These are phyloP conservation scores for Crypturellus undulatus DNA, from an alignment of 2,113 vertebrate species.

Conservation along the genomic window DNA sequence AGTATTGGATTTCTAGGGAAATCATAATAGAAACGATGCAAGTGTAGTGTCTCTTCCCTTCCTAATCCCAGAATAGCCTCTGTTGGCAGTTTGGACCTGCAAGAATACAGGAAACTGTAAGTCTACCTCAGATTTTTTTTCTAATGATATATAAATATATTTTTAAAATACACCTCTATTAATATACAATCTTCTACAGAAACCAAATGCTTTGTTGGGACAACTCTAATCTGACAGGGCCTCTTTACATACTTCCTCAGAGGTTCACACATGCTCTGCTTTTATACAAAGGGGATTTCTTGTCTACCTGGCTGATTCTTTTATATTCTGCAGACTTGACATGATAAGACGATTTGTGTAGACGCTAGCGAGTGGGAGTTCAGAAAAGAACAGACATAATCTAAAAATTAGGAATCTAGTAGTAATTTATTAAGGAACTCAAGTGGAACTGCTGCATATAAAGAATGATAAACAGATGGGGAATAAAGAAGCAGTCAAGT, in stretches of 20 bases:
- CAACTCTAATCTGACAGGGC: constrained; percentile 5
- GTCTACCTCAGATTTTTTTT: neutral
- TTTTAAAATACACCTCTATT: neutral
- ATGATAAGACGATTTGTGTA: constrained; percentile 38
- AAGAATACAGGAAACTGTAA: neutral
- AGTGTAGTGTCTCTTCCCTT: neutral
- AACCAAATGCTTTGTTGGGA: neutral
- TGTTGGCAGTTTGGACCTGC: neutral
- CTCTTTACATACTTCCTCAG: constrained; percentile 16
- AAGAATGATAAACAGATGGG: constrained; percentile 63
- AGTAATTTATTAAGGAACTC: constrained; percentile 67
- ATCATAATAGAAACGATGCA: neutral
- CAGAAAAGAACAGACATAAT: constrained; percentile 61
- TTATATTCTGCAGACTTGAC: constrained; percentile 49
- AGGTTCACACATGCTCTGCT: constrained; percentile 11
- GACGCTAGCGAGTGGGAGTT: constrained; percentile 44
- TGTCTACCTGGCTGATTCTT: constrained; percentile 49
- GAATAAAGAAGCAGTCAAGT: constrained; percentile 40
- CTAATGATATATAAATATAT: neutral
- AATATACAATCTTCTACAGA: neutral
- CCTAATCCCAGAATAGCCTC: neutral
- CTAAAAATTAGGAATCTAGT: constrained; percentile 66
- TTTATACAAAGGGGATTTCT: constrained; percentile 35
- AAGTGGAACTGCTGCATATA: neutral
- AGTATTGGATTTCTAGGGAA: neutral